A percentile compares a stretch with the other conserved stretches of the same genome.
phyloP scores from a whole-genome alignment of 1,140 invertebrate species.

The Venturia canescens region DNA sequence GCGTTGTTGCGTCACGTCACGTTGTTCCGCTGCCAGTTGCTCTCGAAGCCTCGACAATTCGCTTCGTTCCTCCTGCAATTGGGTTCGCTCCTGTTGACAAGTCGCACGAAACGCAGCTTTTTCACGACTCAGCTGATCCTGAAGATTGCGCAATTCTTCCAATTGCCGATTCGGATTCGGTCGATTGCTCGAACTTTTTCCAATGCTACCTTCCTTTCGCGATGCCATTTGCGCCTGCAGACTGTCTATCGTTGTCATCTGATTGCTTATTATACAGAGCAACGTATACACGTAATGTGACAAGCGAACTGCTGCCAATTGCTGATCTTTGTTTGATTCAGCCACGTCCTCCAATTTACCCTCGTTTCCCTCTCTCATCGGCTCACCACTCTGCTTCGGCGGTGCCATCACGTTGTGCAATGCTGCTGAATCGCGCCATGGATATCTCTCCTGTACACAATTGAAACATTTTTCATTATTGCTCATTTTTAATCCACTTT shows the following conservation, averaged over 20 bases:
- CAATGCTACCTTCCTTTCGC: constrained; percentile 68
- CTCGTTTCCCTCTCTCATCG: constrained; percentile 56
- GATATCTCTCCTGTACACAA: constrained; percentile 73
- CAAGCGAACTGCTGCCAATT: constrained; percentile 84
- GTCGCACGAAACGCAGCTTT: constrained; percentile 86
- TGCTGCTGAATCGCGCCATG: constrained; percentile 74
- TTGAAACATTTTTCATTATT: too few relatives aligned
- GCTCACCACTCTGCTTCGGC: constrained; percentile 56
- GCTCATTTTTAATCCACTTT: too few relatives aligned
- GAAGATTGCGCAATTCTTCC: constrained; percentile 85
- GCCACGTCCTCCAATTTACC: constrained; percentile 58
- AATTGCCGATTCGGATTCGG: constrained; percentile 80
- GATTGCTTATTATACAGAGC: constrained; percentile 88
- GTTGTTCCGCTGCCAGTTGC: constrained; percentile 84
- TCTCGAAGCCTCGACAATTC: constrained; percentile 81
- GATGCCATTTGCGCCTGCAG: constrained; percentile 82
- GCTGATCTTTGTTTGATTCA: constrained; percentile 78
- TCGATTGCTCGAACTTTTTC: constrained; percentile 77
- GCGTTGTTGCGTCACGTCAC: constrained; percentile 89
- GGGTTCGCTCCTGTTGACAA: constrained; percentile 80
- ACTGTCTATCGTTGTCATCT: constrained; percentile 90
- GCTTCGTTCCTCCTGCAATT: constrained; percentile 82
- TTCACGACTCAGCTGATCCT: constrained; percentile 88
- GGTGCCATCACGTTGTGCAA: constrained; percentile 59
- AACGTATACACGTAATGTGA: constrained; percentile 90